Evolutionary conservation across 2,888 invertebrate genomes (phyloP).

Genomic region (Tenthredo distinguenda): DNA sequence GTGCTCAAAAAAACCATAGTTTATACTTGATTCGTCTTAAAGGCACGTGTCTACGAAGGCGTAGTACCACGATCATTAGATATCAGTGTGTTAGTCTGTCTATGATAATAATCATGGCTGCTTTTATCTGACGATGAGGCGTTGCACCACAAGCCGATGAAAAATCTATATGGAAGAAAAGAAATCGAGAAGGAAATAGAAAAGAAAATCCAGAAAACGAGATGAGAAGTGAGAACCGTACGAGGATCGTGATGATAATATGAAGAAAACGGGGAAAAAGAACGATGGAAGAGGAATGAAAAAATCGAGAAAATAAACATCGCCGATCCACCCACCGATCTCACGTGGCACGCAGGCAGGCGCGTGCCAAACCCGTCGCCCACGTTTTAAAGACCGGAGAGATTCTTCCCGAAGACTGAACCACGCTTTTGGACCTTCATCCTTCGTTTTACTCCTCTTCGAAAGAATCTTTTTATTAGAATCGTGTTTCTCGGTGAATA

Average conservation of each 20-base stretch:
- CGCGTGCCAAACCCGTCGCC: conserved; percentile 61
- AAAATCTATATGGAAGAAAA: not conserved
- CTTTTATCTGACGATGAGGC: not conserved
- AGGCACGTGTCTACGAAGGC: conserved; percentile 13
- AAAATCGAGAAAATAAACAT: conserved; percentile 14
- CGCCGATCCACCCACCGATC: conserved; percentile 52
- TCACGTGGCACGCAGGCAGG: conserved; percentile 53
- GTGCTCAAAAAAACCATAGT: conserved; percentile 2
- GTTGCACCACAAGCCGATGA: not conserved
- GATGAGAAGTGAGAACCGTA: not conserved
- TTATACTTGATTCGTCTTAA: conserved; percentile 16
- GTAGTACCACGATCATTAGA: not conserved
- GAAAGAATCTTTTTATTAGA: conserved; percentile 10
- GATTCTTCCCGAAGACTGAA: conserved; percentile 10
- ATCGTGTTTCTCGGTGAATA: conserved; percentile 11
- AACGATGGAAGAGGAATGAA: not conserved
- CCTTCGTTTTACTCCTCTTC: conserved; percentile 22
- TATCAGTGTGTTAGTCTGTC: not conserved
- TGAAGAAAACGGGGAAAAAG: not conserved
- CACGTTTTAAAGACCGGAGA: conserved; percentile 51
- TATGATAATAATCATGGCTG: not conserved
- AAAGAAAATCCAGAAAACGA: not conserved
- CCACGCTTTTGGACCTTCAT: not conserved
- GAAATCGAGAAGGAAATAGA: not conserved
- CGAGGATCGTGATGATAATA: not conserved